Conservation (phyloP, 2,797 vertebrate species). For the Scomberomorus guttatus region DNA sequence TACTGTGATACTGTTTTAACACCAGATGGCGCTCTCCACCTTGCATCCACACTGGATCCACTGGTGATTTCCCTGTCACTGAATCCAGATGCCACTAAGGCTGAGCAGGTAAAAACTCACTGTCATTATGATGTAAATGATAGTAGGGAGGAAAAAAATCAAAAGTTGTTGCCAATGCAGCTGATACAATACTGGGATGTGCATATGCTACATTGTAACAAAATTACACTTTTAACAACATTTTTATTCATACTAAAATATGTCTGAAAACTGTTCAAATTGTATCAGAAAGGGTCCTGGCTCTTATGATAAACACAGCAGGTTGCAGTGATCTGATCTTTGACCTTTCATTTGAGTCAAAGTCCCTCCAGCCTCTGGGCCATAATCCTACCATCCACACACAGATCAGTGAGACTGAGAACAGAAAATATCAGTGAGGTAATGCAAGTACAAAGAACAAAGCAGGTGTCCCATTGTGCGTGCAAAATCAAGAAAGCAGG, state of each 20-base stretch:
- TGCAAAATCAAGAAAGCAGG: slow-evolving; percentile 24
- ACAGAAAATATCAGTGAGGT: neutral
- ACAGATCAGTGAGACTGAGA: slow-evolving; percentile 21
- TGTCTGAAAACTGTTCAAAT: neutral
- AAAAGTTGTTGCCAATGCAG: neutral
- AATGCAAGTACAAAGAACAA: slow-evolving; percentile 8
- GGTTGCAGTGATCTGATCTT: neutral
- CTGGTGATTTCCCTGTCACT: neutral
- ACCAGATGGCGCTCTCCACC: slow-evolving; percentile 62
- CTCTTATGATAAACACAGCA: neutral
- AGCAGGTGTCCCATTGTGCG: neutral
- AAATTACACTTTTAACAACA: neutral
- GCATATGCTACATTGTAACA: neutral
- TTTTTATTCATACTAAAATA: neutral
- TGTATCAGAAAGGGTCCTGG: neutral
- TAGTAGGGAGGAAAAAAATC: neutral
- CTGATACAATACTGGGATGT: neutral
- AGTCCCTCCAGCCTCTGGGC: neutral
- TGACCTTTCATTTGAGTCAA: neutral
- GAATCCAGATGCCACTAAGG: slow-evolving; percentile 4
- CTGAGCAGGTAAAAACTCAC: neutral
- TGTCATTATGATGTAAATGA: neutral
- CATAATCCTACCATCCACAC: neutral
- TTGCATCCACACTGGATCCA: neutral
- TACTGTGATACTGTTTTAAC: neutral